phyloP scores from a whole-genome alignment of 2,797 vertebrate genomes.

The Bradypus variegatus region DNA sequence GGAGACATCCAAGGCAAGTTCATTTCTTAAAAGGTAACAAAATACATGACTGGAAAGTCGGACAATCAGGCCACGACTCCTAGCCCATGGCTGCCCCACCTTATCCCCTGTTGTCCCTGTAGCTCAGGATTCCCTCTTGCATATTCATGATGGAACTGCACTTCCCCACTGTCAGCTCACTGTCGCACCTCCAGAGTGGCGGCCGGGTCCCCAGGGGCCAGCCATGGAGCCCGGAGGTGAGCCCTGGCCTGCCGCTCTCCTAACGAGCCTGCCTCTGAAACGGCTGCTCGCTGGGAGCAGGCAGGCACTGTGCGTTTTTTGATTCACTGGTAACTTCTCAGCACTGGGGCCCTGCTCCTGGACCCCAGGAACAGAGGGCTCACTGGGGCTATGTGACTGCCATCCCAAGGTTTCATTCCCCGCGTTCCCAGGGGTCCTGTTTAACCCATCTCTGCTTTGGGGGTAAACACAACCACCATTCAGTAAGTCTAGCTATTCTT shows the following conservation, averaged over 20 bases:
- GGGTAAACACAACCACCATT: not conserved
- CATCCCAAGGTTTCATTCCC: not conserved
- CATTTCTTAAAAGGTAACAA: constrained; percentile 52
- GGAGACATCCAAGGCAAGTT: constrained; percentile 14
- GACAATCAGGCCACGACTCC: constrained; percentile 54
- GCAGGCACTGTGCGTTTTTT: not conserved
- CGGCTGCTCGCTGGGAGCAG: not conserved
- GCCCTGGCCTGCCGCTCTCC: not conserved
- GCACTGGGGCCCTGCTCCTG: not conserved
- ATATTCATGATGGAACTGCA: constrained; percentile 54
- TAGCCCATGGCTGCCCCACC: constrained; percentile 19
- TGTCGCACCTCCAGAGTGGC: constrained; percentile 6
- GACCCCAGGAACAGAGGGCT: not conserved
- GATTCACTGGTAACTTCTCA: not conserved
- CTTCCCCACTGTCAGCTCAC: constrained; percentile 43
- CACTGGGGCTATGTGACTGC: not conserved
- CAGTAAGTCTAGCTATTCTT: not conserved
- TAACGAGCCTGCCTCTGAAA: not conserved
- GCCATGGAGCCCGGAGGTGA: not conserved
- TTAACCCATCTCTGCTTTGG: not conserved
- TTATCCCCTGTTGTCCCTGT: constrained; percentile 22
- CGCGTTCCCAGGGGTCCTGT: not conserved
- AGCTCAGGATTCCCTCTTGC: constrained; percentile 45
- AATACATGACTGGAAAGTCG: constrained; percentile 42
- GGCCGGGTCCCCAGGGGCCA: constrained; percentile 3